Evolutionary conservation across 2,888 invertebrate species (phyloP), one percentile per base, ranked within the genome.

Genomic region (Apoda limacodes): DNA sequence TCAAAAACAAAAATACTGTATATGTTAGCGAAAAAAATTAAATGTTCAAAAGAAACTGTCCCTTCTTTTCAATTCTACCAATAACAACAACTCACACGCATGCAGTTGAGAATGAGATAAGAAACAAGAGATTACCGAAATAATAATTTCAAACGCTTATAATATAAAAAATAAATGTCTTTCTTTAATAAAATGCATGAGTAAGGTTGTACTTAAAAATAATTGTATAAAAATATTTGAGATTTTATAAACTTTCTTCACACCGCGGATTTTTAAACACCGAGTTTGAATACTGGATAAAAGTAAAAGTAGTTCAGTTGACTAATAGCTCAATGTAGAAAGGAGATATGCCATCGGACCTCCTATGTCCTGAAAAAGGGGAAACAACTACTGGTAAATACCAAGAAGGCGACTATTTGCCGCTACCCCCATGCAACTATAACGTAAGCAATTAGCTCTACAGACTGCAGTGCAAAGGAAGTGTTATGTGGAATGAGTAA

Each of bases 321-420:
- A n/a, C 64, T 84, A 86, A 70, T 85, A 85, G 68, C 80, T 81
- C 71, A 88, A 61, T 52, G 85, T 75, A 57, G 83, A 84, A 64
- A 89, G 84, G 64, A 87, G 80, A 65, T 83, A 81, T 70, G 86
- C 87, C 64, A 85, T 80, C 43, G 85, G 82, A 58, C 82, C 83
- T 63, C 82, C 75, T 63, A 84, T 67, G 62, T 88, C 88, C 66
- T 86, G 88, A 87, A 66, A 85, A 85, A 75, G 70, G 58, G 53
- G 57, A 49, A 60, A 67, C 56, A 64, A 50, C 69, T 69, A 70
- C 66, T 67, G 63, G 60, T 67, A 63, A 67, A 46, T 65, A 62
- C n/a, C n/a, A n/a, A n/a, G n/a, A n/a, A n/a, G n/a, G n/a, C n/a
- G n/a, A n/a, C n/a, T n/a, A n/a, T n/a, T n/a, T n/a, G n/a, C n/a